Conservation (phyloP, 2,797 vertebrate species). For the Anisognathus igniventris region DNA sequence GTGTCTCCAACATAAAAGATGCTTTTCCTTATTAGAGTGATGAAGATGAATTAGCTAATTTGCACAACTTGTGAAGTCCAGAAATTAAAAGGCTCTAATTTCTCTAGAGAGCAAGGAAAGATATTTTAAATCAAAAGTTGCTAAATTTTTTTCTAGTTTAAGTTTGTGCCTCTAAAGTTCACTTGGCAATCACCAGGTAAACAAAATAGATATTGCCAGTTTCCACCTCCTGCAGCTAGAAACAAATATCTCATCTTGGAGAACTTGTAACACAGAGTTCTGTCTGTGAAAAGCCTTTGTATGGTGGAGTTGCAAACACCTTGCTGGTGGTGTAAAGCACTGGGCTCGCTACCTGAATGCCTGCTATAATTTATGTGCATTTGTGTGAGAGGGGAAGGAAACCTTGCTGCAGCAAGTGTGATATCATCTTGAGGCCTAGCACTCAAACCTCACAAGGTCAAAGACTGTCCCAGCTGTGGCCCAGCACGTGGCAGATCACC, state of each 20-base stretch:
- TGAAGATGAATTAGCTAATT: background rate
- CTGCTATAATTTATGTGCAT: background rate
- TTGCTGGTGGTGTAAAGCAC: background rate
- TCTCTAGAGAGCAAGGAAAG: background rate
- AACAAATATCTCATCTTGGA: background rate
- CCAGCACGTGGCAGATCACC: fast-evolving
- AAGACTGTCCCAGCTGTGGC: background rate
- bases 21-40: background rate
- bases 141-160: background rate
- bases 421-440: background rate
- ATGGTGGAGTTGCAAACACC: background rate
- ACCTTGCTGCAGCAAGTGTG: background rate
- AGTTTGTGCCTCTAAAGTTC: background rate
- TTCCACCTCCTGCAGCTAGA: background rate
- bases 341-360: background rate
- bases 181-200: background rate
- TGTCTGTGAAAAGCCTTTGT: background rate
- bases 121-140: background rate
- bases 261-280: background rate
- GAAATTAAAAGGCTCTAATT: background rate
- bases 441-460: background rate
- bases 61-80: background rate
- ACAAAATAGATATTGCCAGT: background rate
- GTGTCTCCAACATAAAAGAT: background rate
- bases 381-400: background rate